phyloP scores from a whole-genome alignment of 1,140 invertebrate species.

The Aphaenogaster ashmeadi region DNA sequence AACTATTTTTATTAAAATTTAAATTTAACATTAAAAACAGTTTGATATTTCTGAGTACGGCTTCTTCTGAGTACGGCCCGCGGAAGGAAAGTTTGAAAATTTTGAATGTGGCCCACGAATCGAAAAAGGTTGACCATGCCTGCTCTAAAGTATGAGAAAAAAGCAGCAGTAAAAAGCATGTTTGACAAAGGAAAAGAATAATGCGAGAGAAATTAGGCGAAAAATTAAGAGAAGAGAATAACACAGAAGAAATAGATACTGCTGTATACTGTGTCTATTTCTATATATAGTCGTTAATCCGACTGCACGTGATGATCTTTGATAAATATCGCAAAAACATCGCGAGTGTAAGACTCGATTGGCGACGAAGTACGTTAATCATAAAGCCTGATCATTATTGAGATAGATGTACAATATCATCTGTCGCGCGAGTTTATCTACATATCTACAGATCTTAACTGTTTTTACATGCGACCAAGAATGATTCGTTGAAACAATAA shows the following conservation, averaged over 20 bases:
- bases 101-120: no score
- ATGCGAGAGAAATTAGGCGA: no score
- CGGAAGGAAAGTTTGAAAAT: no score
- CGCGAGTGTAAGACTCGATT: constrained; percentile 3
- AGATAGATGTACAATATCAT: constrained; percentile 1
- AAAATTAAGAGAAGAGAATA: background rate
- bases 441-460: constrained; percentile 3
- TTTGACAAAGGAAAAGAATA: no score
- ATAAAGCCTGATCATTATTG: constrained; percentile 8
- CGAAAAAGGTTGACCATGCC: no score
- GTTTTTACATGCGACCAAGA: background rate
- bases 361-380: background rate
- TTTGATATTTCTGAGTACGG: no score
- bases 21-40: no score
- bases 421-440: background rate
- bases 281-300: background rate
- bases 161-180: no score
- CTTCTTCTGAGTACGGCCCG: no score
- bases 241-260: background rate
- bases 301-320: background rate
- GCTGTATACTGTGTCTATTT: background rate
- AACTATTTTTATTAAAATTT: no score
- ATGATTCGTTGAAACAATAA: background rate
- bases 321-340: constrained; percentile 4
- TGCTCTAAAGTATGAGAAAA: no score